Evolutionary conservation across 1,140 invertebrate species (phyloP).

Genomic region (Stegodyphus mimosarum): DNA sequence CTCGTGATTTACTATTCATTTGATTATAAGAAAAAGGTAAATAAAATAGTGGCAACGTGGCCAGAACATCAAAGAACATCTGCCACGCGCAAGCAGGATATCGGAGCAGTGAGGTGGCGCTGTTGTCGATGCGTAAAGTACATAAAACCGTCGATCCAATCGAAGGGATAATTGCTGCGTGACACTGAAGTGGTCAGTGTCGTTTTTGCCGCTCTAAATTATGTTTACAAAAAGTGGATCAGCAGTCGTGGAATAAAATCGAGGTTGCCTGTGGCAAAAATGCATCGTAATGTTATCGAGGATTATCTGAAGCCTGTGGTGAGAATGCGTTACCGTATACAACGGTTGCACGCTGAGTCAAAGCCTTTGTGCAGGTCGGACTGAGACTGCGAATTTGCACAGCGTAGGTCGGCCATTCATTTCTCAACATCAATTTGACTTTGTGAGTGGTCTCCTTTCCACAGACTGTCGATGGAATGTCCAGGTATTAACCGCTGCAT

Average conservation of each 20-base stretch:
- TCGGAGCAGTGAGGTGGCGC: neutral
- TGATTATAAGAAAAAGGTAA: too few species aligned
- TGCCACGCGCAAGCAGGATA: neutral
- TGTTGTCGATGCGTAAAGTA: neutral
- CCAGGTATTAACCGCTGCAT: neutral
- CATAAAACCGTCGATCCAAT: too few species aligned
- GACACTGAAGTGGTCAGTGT: neutral
- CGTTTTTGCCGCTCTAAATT: neutral
- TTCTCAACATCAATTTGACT: neutral
- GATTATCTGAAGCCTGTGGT: neutral
- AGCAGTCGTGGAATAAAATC: neutral
- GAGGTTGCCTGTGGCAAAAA: conserved; percentile 8
- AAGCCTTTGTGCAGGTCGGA: neutral
- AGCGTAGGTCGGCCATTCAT: neutral
- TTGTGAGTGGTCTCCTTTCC: neutral
- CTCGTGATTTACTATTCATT: too few species aligned
- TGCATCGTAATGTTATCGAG: neutral
- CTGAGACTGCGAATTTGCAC: conserved; percentile 5
- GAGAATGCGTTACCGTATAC: neutral
- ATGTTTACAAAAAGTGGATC: neutral
- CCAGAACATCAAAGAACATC: neutral
- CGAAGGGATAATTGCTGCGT: neutral
- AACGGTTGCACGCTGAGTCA: neutral
- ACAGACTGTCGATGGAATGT: conserved; percentile 3
- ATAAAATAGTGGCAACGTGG: neutral